These are phyloP conservation scores for Hafferia zeledoni DNA, from an alignment of 2,797 vertebrate genomes.

Conservation along the genomic window DNA sequence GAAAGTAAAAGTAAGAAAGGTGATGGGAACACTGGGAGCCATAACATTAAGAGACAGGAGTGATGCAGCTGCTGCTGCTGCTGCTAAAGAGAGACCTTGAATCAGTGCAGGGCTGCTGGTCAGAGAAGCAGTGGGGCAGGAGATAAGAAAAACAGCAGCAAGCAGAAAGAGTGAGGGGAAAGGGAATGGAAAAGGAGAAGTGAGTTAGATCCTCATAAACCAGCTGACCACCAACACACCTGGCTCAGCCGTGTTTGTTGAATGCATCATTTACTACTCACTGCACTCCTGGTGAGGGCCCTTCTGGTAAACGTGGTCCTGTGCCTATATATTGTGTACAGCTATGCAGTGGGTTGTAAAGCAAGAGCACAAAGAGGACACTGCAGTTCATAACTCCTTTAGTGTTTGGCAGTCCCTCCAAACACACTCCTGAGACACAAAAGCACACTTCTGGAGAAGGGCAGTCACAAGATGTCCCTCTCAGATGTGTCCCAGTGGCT, in stretches of 20 bases:
- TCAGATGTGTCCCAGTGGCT: not conserved
- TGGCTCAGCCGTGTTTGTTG: fast-evolving
- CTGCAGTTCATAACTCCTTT: not conserved
- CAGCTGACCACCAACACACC: fast-evolving
- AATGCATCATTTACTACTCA: fast-evolving
- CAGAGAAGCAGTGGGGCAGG: not conserved
- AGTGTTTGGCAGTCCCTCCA: not conserved
- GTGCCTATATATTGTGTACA: not conserved
- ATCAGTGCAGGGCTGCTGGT: not conserved
- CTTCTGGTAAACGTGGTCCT: not conserved
- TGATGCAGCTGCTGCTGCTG: fast-evolving
- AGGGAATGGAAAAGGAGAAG: not conserved
- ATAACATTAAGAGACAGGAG: not conserved
- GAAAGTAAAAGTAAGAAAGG: not conserved
- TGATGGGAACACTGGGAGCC: not conserved
- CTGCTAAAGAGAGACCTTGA: not conserved
- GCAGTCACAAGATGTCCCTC: not conserved
- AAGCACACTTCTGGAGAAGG: not conserved
- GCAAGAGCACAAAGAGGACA: not conserved
- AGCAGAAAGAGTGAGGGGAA: not conserved
- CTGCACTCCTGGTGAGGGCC: not conserved
- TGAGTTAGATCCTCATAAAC: not conserved
- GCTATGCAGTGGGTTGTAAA: not conserved
- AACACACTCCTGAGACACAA: not conserved
- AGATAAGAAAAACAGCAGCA: not conserved